Evolutionary conservation across 2,113 vertebrate species (phyloP).

Genomic region (Gobius niger): DNA sequence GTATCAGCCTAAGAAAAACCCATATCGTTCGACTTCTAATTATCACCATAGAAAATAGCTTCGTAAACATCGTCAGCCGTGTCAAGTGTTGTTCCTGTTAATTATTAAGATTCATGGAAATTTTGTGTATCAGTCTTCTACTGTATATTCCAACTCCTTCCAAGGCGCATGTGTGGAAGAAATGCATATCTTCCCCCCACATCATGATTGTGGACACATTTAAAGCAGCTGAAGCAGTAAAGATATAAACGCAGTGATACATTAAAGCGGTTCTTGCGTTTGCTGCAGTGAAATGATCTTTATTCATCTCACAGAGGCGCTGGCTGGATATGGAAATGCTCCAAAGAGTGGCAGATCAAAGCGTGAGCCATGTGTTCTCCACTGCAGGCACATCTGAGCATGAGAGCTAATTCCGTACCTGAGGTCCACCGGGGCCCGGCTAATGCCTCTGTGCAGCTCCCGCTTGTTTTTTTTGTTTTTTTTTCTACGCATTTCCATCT

Average conservation of each 20-base stretch:
- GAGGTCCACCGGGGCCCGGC: conserved; percentile 44
- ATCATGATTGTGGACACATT: not conserved
- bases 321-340: conserved; percentile 51
- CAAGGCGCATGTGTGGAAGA: too few relatives aligned
- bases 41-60: too few relatives aligned
- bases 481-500: not conserved
- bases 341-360: conserved; percentile 60
- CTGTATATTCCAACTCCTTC: too few relatives aligned
- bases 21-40: too few relatives aligned
- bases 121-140: too few relatives aligned
- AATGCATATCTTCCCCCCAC: too few relatives aligned
- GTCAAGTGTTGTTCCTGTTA: too few relatives aligned
- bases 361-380: conserved; percentile 52
- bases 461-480: not conserved
- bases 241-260: not conserved
- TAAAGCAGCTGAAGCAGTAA: not conserved
- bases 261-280: conserved; percentile 24
- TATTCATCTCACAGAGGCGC: conserved; percentile 45
- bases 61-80: too few relatives aligned
- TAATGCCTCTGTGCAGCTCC: conserved; percentile 7
- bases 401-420: conserved; percentile 59
- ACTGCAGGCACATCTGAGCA: conserved; percentile 50
- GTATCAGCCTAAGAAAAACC: too few relatives aligned
- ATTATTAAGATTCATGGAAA: too few relatives aligned
- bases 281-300: conserved; percentile 44